Conservation (phyloP, 2,113 vertebrate genomes). For the Aspidoscelis tigris region DNA sequence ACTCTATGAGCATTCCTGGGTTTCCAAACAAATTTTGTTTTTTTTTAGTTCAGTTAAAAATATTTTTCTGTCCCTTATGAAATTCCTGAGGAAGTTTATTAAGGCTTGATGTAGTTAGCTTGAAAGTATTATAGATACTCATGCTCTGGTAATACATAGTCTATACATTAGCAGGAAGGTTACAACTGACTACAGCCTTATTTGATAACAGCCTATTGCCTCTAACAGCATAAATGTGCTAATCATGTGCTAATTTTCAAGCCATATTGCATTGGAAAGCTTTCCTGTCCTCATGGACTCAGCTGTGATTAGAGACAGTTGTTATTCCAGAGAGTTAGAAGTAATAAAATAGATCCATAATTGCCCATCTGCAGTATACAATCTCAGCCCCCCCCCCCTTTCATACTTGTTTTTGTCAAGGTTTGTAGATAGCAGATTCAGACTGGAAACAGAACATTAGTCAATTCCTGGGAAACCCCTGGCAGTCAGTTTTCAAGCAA, state of each 20-base stretch:
- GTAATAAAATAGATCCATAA: neutral
- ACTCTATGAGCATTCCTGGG: neutral
- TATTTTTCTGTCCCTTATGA: conserved; percentile 17
- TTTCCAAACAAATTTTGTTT: conserved; percentile 33
- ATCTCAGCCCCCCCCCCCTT: neutral
- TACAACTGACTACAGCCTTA: too few relatives aligned
- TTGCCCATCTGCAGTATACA: neutral
- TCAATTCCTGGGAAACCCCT: too few relatives aligned
- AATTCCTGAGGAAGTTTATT: conserved; percentile 46
- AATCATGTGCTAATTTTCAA: conserved; percentile 58
- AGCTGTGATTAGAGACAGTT: neutral
- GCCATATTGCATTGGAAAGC: conserved; percentile 46
- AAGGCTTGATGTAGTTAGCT: conserved; percentile 38
- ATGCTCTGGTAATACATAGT: conserved; percentile 51
- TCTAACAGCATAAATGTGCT: conserved; percentile 15
- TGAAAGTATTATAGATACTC: conserved; percentile 6
- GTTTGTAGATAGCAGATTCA: too few relatives aligned
- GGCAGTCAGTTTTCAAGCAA: too few relatives aligned
- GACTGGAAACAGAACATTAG: too few relatives aligned
- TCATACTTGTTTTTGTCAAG: neutral
- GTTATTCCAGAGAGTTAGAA: neutral
- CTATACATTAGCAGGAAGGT: neutral
- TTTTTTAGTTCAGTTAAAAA: conserved; percentile 34
- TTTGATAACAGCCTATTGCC: neutral
- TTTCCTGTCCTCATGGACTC: conserved; percentile 32